These are phyloP conservation scores for Drosophila murphyi DNA, from an alignment of 1,140 invertebrate genomes.

Conservation along the genomic window DNA sequence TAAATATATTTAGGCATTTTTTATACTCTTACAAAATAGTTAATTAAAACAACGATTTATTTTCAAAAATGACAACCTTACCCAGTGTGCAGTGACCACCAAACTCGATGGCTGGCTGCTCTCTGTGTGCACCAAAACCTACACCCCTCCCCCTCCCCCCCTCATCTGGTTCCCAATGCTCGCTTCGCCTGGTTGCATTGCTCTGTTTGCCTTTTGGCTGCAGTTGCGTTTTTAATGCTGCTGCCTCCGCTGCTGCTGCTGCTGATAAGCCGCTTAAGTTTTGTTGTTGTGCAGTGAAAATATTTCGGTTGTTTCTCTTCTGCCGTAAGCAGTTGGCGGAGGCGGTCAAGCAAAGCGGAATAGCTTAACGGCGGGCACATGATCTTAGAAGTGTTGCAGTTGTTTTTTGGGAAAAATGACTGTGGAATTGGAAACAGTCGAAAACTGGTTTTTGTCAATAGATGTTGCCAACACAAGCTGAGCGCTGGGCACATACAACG, in stretches of 20 bases:
- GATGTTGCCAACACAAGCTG: too few relatives aligned
- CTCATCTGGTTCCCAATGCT: too few relatives aligned
- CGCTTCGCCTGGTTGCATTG: constrained; percentile 1
- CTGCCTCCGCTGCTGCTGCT: not conserved
- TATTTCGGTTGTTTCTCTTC: constrained; percentile 35
- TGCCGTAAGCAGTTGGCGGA: constrained; percentile 28
- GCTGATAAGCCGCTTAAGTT: constrained; percentile 53
- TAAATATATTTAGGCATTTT: too few relatives aligned
- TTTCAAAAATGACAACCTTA: too few relatives aligned
- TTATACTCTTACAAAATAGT: too few relatives aligned
- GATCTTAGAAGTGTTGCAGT: constrained; percentile 11
- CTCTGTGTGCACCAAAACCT: not conserved
- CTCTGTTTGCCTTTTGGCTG: constrained; percentile 46
- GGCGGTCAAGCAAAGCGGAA: constrained; percentile 23
- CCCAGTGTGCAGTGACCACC: too few relatives aligned
- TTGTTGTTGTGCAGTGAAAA: constrained; percentile 37
- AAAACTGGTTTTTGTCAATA: not conserved
- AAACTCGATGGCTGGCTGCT: not conserved
- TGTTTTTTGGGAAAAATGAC: not conserved
- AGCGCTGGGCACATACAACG: too few relatives aligned
- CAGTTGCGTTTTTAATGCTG: constrained; percentile 30
- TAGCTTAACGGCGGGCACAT: constrained; percentile 28
- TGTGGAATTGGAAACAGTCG: too few relatives aligned
- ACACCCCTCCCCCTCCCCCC: not conserved
- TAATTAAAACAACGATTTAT: too few relatives aligned